Base-by-base conservation (phyloP, 2,888 invertebrate species). In the Siphlonurus alternatus region DNA sequence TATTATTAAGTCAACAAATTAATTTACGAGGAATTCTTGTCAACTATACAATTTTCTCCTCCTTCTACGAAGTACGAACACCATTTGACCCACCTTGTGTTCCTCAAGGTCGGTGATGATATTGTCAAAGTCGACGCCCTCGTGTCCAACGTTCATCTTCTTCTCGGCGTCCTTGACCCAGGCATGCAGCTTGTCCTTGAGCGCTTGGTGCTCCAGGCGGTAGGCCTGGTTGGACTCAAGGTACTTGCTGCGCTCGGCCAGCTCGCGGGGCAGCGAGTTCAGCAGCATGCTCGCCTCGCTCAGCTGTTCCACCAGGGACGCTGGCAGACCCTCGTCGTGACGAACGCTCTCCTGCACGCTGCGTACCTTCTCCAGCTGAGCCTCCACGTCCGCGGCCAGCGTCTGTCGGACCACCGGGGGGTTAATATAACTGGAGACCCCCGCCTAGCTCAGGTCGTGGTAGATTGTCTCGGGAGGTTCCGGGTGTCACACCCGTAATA, bases 121-220 rank as follows among this genome's bases (percentile, higher is more conserved):
- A 69, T 90, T 90, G 70, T 89, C 89, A 72, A 92, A 93, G 74
- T 95, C 90, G 3, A 94, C 86, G 18, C 93, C 93, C 67, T 89
- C 87, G 71, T 88, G 88, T 19, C 87, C 85, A 71, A 87, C 84
- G 67, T 85, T 83, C 23, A 94, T 75, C 59, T 88, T 83, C 61
- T 86, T 83, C 69, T 87, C 87, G 0, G 93, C 91, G 72, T 91
- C 89, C 70, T 86, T 86, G 0, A 91, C 85, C 91, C 93, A 93
- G 63, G 83, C 82, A 70, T 85, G 86, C 3, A 95, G 80, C 74
- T 88, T 87, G 61, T 88, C 85, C 1, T 89, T 87, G 2, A 89
- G 78, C 62, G 83, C 80, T 68, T 86, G 83, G 72, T 93, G 93
- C 69, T 89, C 85, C 67, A 89, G 80, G 23, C 93, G 82, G 67